Base-by-base conservation (phyloP, 2,797 vertebrate species). In the Notoglanidium macrostoma region DNA sequence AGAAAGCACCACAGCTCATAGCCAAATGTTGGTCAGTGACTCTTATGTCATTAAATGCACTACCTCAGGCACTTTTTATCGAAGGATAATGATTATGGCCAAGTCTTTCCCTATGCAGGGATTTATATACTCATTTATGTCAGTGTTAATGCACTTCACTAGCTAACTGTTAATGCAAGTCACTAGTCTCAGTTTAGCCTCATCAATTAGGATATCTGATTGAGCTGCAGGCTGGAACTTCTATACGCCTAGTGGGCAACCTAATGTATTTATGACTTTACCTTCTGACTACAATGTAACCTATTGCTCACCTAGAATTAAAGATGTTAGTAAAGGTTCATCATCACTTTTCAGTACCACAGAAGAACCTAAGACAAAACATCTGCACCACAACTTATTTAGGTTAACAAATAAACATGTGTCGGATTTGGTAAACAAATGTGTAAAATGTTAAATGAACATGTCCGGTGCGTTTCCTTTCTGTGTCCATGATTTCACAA, bases 381-480 rank as follows among this genome's bases (percentile, higher is more conserved):
- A 82, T 67, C 80, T 82, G 44, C 26, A 51, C 5, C 19, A 10
- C 61, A 49, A 19, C 44, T 51, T 67, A 29, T 67, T 82, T 12
- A 82, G 44, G 14, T 51, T 51, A 44, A 67, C 80, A 82, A 23
- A 82, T 49, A 51, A 29, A 65, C 80, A 9, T 6, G 32, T 61
- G 40, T 19, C n/a, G 40, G 26, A 49, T 49, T 49, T 19, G 26
- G 40, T 63, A 63, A 81, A 65, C 59, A 81, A 63, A 67, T 65
- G n/a, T 49, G 80, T 65, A 49, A 51, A 65, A 81, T 44, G 57
- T 63, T 80, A 80, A 59, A 46, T 9, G 26, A 65, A 49, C 63
- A 21, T 51, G 44, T 83, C 61, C 29, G 61, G n/a, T 51, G 63
- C 80, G 12, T 67, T 82, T 83, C 3, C 63, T 49, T 21, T 67